Percentiles rank a stretch among this genome's conserved stretches.
Evolutionary conservation across 1,140 invertebrate genomes (phyloP).

Genomic region (Lucilia cuprina): DNA sequence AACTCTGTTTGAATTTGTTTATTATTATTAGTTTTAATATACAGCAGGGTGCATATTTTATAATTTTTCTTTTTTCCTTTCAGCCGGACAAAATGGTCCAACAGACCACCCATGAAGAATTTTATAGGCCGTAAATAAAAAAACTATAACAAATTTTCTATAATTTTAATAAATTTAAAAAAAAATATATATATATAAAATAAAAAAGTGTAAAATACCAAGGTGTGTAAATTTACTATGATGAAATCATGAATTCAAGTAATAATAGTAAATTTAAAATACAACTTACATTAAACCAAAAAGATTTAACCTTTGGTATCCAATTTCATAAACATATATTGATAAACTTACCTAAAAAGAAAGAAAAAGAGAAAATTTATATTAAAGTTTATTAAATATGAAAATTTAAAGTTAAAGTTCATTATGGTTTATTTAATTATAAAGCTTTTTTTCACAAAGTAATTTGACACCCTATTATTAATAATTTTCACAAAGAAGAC

Average conservation of each 20-base stretch:
- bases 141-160: neutral
- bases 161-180: too few species aligned
- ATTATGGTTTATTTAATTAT: neutral
- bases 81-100: neutral
- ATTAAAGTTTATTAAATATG: too few species aligned
- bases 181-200: too few species aligned
- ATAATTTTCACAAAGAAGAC: too few species aligned
- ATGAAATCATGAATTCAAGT: neutral
- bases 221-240: neutral
- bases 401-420: neutral
- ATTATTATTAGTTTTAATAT: neutral
- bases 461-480: neutral
- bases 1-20: neutral
- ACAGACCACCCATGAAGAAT: constrained; percentile 15
- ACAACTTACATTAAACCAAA: neutral
- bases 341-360: neutral
- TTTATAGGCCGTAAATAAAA: neutral
- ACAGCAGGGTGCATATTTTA: neutral
- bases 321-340: neutral
- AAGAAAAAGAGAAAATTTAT: neutral
- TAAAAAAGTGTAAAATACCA: neutral
- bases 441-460: neutral
- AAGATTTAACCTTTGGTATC: neutral
- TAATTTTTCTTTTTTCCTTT: neutral
- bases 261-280: neutral